Conservation (phyloP, 2,888 invertebrate species). For the Drepanosiphum platanoidis region DNA sequence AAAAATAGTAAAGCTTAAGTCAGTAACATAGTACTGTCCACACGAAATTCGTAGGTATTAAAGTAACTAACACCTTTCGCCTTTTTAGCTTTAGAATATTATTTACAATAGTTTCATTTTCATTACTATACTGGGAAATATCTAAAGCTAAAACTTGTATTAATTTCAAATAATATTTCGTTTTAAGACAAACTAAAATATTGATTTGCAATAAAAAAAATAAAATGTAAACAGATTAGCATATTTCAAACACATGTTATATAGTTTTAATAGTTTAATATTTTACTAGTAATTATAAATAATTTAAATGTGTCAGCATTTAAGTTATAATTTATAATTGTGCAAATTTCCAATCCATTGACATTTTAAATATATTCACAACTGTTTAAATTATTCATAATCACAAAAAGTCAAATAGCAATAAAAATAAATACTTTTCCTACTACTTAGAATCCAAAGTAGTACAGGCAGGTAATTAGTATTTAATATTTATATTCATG, state of each 20-base stretch:
- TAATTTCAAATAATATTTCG: not conserved
- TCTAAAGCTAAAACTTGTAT: not conserved
- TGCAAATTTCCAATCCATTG: no score
- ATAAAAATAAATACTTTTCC: not conserved
- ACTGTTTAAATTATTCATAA: not conserved
- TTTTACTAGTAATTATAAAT: no score
- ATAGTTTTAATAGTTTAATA: no score
- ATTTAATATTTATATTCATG: not conserved
- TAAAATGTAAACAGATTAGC: no score
- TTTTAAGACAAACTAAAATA: not conserved
- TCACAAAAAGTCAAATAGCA: not conserved
- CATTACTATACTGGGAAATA: not conserved
- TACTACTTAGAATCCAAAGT: not conserved
- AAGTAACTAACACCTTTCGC: not conserved
- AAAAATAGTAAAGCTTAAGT: not conserved
- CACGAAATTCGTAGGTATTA: not conserved
- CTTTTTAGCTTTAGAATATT: not conserved
- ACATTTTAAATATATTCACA: not conserved
- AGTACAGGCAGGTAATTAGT: not conserved
- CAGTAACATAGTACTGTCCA: not conserved
- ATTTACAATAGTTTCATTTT: not conserved
- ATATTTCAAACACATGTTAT: no score
- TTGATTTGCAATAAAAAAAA: no score
- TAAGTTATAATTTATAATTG: no score
- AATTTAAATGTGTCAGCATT: not conserved